Percentiles rank a stretch among this genome's conserved stretches.
These are phyloP conservation scores for Symphodus melops DNA, from an alignment of 2,113 vertebrate genomes.

Conservation along the genomic window DNA sequence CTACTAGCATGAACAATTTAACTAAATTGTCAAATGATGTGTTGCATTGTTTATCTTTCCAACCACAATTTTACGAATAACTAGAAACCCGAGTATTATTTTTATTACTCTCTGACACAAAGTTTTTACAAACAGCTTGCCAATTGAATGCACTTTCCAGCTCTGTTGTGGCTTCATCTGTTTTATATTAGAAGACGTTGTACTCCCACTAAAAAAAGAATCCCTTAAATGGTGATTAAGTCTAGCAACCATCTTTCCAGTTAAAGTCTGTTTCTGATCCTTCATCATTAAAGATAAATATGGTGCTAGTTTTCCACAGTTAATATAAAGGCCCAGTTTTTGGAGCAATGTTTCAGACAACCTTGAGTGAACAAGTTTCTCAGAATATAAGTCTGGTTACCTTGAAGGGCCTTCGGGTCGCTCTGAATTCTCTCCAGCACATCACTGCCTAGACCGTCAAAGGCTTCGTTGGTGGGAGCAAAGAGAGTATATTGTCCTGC, in stretches of 20 bases:
- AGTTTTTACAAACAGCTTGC: constrained; percentile 46
- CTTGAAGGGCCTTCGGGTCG: constrained; percentile 89
- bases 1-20: neutral
- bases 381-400: constrained; percentile 74
- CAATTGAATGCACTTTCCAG: constrained; percentile 57
- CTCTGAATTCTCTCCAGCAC: constrained; percentile 89
- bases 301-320: constrained; percentile 19
- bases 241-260: constrained; percentile 29
- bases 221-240: constrained; percentile 27
- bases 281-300: constrained; percentile 48
- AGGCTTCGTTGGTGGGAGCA: constrained; percentile 95
- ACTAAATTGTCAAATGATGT: constrained; percentile 28
- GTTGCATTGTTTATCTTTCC: constrained; percentile 41
- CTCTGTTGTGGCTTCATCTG: constrained; percentile 65
- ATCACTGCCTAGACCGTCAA: constrained; percentile 87
- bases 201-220: constrained; percentile 18
- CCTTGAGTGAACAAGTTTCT: neutral
- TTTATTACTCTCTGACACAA: constrained; percentile 30
- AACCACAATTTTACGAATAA: constrained; percentile 16
- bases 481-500: constrained; percentile 94
- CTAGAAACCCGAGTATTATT: constrained; percentile 22
- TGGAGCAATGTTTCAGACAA: constrained; percentile 14
- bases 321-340: constrained; percentile 24
- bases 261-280: constrained; percentile 30
- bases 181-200: constrained; percentile 50